Evolutionary conservation across 2,888 invertebrate genomes (phyloP), one percentile per base, ranked within the genome.

Genomic region (Nymphalis urticae): DNA sequence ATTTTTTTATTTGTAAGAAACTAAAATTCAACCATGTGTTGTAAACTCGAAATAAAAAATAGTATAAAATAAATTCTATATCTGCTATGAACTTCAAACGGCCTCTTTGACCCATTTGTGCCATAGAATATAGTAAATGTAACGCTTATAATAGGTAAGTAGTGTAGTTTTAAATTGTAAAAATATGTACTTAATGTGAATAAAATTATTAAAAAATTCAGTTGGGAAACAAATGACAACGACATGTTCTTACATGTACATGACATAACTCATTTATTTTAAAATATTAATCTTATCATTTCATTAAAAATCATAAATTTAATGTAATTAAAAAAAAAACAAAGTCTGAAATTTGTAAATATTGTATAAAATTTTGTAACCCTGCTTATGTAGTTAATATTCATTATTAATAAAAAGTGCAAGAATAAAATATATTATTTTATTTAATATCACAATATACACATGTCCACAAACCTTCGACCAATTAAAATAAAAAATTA

Each of bases 391-490:
- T 66, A 68, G 50, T 48, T 54, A 68, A 51, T 60, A 27, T 61
- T 54, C 27, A 66, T 24, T 48, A 65, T 62, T 64, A 68, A 72
- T 68, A 71, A 71, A 71, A 68, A 17, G 27, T 53, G 54, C 62
- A 69, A 66, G 53, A 64, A 64, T n/a, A 62, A 54, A 56, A 68
- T 50, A 56, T 61, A 48, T 59, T 56, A 58, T 71, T 58, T 70
- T 61, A 56, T 63, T 61, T 66, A 60, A 62, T 72, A 72, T 72
- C 72, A 72, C 72, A 70, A 69, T 50, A n/a, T 48, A 67, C 62
- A 27, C 27, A 32, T n/a, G n/a, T n/a, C n/a, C n/a, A n/a, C n/a
- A 5, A 32, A 32, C 68, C 70, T 62, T 58, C 53, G 36, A 17
- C n/a, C 2, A 27, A 21, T 48, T 48, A 27, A 17, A 53, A 21